Conservation (phyloP, 1,140 invertebrate species). For the Caenorhabditis tropicalis region DNA sequence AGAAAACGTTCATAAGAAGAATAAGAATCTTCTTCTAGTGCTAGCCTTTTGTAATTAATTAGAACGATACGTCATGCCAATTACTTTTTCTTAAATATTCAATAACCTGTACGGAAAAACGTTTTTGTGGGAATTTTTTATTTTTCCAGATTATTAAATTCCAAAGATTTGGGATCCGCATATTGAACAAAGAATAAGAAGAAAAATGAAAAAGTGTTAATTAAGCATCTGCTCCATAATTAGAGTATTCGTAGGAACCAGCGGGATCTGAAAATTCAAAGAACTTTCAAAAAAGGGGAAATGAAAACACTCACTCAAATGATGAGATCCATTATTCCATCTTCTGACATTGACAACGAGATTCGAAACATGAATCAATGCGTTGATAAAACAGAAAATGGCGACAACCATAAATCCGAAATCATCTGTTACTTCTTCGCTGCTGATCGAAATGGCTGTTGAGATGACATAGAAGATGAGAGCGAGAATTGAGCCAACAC, state of each 20-base stretch:
- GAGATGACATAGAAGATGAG: slow-evolving; percentile 11
- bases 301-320: slow-evolving; percentile 10
- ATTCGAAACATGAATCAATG: background rate
- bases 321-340: slow-evolving; percentile 38
- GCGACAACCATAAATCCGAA: slow-evolving; percentile 10
- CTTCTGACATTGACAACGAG: slow-evolving; percentile 9
- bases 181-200: no score
- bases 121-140: no score
- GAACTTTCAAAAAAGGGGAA: background rate
- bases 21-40: no score
- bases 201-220: no score
- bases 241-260: background rate
- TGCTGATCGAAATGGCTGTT: slow-evolving; percentile 4
- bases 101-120: no score
- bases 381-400: background rate
- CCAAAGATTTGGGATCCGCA: no score
- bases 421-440: slow-evolving; percentile 26
- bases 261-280: background rate
- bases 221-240: slow-evolving; percentile 31
- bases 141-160: no score
- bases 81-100: no score
- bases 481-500: slow-evolving; percentile 8
- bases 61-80: no score
- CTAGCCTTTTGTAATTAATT: no score
- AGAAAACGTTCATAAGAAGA: no score